Conservation (phyloP, 2,888 invertebrate species). For the Oscheius onirici region DNA sequence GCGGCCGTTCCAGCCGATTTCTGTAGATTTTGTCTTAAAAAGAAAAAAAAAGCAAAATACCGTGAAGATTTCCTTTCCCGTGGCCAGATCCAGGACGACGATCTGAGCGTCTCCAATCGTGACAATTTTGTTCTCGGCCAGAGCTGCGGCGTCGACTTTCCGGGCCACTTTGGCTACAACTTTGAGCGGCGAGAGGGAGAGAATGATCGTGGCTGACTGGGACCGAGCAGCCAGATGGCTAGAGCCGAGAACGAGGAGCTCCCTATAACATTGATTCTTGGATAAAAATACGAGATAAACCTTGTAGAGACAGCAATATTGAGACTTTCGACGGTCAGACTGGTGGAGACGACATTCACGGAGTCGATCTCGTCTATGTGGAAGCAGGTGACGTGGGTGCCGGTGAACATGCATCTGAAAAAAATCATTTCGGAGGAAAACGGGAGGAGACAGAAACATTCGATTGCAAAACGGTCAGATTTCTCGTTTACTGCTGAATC, state of each 20-base stretch:
- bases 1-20: background rate
- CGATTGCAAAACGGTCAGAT: too few relatives aligned
- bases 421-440: background rate
- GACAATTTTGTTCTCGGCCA: constrained; percentile 23
- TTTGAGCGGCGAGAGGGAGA: background rate
- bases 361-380: constrained; percentile 21
- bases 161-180: constrained; percentile 1
- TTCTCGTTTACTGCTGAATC: too few relatives aligned
- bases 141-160: background rate
- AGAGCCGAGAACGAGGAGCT: constrained; percentile 1
- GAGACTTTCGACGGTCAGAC: background rate
- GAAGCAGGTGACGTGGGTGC: constrained; percentile 8
- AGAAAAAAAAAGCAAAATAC: constrained; percentile 8
- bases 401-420: constrained; percentile 17
- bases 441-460: background rate
- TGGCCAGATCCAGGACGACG: constrained; percentile 23
- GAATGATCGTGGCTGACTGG: background rate
- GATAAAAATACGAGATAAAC: too few relatives aligned
- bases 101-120: constrained; percentile 10
- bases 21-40: background rate
- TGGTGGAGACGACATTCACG: background rate
- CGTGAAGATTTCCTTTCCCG: constrained; percentile 30
- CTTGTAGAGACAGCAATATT: background rate
- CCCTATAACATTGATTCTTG: background rate
- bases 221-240: constrained; percentile 7